phyloP scores from a whole-genome alignment of 2,113 vertebrate species.

The Symphodus melops region DNA sequence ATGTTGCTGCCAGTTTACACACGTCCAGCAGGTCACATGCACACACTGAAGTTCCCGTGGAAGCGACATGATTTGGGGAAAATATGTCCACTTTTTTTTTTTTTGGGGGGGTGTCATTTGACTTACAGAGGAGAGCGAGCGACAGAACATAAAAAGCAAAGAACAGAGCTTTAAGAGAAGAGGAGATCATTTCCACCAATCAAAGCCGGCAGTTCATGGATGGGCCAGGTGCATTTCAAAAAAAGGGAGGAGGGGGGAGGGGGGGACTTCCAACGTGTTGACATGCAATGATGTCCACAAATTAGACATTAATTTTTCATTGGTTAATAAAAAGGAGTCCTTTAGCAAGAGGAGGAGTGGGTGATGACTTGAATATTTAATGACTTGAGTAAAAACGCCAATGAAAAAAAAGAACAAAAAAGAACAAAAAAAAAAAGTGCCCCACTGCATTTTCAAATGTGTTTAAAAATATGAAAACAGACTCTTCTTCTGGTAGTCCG shows the following conservation, averaged over 20 bases:
- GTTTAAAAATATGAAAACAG: conserved; percentile 43
- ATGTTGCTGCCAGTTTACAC: conserved; percentile 53
- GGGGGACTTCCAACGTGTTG: conserved; percentile 40
- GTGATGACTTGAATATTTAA: conserved; percentile 64
- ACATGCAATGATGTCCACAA: conserved; percentile 74
- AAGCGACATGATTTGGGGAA: conserved; percentile 73
- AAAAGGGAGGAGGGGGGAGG: not conserved
- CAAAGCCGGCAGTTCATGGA: conserved; percentile 51
- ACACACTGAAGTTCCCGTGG: conserved; percentile 69
- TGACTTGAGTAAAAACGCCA: conserved; percentile 76
- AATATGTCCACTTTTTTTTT: conserved; percentile 55
- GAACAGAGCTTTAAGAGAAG: conserved; percentile 24
- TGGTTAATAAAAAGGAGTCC: conserved; percentile 75
- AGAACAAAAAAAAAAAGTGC: conserved; percentile 49
- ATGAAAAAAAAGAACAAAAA: conserved; percentile 43
- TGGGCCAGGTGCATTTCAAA: conserved; percentile 41
- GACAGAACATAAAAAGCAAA: conserved; percentile 56
- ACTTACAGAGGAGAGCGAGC: conserved; percentile 54
- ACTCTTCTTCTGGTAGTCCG: conserved; percentile 38
- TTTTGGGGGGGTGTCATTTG: conserved; percentile 58
- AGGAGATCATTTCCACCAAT: conserved; percentile 43
- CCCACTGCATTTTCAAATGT: conserved; percentile 68
- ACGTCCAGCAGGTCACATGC: conserved; percentile 72
- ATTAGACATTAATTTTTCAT: conserved; percentile 52
- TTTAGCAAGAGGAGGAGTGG: conserved; percentile 69